Evolutionary conservation across 2,888 invertebrate species (phyloP), one percentile per base, ranked within the genome.

Genomic region (Galerucella nymphaeae): DNA sequence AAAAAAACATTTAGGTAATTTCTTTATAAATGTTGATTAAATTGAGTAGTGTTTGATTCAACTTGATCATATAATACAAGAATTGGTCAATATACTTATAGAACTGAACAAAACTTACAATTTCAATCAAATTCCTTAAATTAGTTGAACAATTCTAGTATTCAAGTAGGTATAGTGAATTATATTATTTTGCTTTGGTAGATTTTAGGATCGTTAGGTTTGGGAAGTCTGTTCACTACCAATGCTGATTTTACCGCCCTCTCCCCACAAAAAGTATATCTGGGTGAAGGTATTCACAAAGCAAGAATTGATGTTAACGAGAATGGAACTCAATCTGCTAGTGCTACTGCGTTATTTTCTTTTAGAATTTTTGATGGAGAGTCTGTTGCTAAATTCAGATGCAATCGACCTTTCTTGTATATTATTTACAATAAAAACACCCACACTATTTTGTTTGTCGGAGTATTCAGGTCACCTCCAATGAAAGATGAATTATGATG

Each of bases 331-430:
- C 93, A 93, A 66, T 96, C 96, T 0, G 93, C 96, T 0, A 96
- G 96, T 0, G 94, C 96, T 1, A 95, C 96, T 0, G 93, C 94
- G 0, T 86, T 96, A 62, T 94, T 96, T 84, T 92, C 92, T 50
- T 95, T 94, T 90, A 90, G 96, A 14, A 95, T 95, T 45, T 82
- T 82, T 80, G 77, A 76, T 50, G 84, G 83, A 66, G 6, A 5
- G 30, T 83, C 84, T 50, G 88, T 94, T 30, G 88, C 91, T 0
- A 93, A 93, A 75, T 95, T 96, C 86, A 90, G 90, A 63, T 94
- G 94, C 81, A 92, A 95, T 87, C 93, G 93, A 88, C 96, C 96
- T 1, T 96, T 96, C 87, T 89, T 94, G 23, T 95, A 94, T 85
- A 85, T 95, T 65, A 90, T 96, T 76, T 95, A 93, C 82, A 94